Conservation (phyloP, 2,797 vertebrate species). For the Melanotaenia maccullochi region DNA sequence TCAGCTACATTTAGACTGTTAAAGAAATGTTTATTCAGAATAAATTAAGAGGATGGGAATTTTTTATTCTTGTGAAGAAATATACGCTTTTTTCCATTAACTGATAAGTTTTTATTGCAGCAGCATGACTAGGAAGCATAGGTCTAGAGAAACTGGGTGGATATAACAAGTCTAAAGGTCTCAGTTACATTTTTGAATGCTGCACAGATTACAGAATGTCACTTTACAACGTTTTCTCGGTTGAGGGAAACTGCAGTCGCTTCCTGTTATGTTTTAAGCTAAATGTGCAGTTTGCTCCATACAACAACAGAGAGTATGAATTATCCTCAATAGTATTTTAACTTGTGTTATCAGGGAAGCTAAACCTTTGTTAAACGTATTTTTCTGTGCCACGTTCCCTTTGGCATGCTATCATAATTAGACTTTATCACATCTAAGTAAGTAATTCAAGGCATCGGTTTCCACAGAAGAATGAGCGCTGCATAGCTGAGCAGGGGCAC, state of each 20-base stretch:
- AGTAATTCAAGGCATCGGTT: neutral
- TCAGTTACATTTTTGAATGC: slow-evolving; percentile 2
- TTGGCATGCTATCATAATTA: neutral
- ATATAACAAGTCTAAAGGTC: slow-evolving; percentile 36
- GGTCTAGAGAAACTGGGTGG: neutral
- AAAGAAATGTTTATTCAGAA: neutral
- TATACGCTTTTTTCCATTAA: neutral
- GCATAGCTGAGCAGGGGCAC: neutral
- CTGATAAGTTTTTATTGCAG: neutral
- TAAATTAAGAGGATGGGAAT: neutral
- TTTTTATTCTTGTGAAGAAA: neutral
- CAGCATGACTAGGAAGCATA: neutral
- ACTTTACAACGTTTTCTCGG: neutral
- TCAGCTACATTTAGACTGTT: neutral
- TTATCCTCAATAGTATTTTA: too few relatives aligned
- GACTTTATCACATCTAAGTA: neutral
- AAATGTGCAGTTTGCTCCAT: neutral
- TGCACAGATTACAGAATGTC: slow-evolving; percentile 3
- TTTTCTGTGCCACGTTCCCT: slow-evolving; percentile 1
- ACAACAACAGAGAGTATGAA: neutral
- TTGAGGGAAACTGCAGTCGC: slow-evolving; percentile 14
- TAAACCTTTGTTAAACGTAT: neutral
- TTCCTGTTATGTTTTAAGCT: slow-evolving; percentile 1
- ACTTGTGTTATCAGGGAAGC: neutral
- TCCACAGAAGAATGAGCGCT: neutral